Conservation (phyloP, 2,797 vertebrate genomes). For the Meda fulgida region DNA sequence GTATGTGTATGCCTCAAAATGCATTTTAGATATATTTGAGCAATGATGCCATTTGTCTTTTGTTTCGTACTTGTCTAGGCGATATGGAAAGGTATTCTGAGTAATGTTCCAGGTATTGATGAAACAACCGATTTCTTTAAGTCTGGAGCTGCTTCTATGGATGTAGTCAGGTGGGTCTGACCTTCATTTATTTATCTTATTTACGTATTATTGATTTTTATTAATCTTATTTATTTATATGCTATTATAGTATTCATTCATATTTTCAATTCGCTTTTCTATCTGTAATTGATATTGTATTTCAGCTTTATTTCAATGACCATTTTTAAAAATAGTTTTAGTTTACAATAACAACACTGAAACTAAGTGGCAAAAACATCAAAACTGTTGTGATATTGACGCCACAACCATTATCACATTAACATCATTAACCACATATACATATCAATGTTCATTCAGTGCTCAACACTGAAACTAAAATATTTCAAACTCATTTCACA, state of each 20-base stretch:
- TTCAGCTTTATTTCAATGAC: neutral
- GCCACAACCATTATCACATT: neutral
- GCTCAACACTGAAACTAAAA: neutral
- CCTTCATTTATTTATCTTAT: neutral
- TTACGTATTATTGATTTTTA: neutral
- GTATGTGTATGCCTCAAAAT: constrained; percentile 64
- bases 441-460: neutral
- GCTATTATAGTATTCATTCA: neutral
- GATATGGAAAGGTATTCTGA: constrained; percentile 94
- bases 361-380: neutral
- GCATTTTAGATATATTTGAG: neutral
- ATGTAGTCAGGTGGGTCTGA: constrained; percentile 89
- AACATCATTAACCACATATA: neutral
- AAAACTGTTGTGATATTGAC: neutral
- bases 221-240: constrained; percentile 3
- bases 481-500: neutral
- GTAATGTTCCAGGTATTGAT: constrained; percentile 84
- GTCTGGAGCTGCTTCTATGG: constrained; percentile 96
- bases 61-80: constrained; percentile 69
- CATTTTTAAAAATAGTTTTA: neutral
- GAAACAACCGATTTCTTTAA: constrained; percentile 97
- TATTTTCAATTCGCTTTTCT: neutral
- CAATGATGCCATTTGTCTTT: neutral
- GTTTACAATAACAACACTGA: neutral
- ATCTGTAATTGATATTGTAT: neutral